Conservation (phyloP, 1,140 invertebrate genomes). For the Diprion similis region DNA sequence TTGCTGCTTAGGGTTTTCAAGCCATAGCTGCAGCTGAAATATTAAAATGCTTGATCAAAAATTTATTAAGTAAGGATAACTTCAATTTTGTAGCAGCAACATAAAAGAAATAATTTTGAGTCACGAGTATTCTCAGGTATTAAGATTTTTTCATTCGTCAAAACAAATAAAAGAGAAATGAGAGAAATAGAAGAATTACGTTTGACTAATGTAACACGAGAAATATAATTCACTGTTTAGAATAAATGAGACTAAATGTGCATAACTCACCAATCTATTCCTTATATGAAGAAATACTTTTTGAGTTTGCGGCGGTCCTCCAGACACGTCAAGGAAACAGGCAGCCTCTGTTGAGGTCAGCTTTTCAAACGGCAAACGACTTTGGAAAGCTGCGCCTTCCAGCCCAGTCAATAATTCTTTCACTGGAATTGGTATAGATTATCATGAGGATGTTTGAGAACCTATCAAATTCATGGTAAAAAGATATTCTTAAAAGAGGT, state of each 20-base stretch:
- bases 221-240: too few species aligned
- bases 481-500: too few species aligned
- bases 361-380: conserved; percentile 92
- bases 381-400: conserved; percentile 93
- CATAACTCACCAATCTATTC: conserved; percentile 77
- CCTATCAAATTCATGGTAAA: too few species aligned
- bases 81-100: too few species aligned
- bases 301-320: conserved; percentile 81
- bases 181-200: background rate
- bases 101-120: too few species aligned
- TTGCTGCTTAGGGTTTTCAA: conserved; percentile 95
- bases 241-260: background rate
- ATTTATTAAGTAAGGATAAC: background rate
- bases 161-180: conserved; percentile 11
- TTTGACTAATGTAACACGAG: too few species aligned
- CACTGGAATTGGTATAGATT: conserved; percentile 34
- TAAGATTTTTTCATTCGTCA: too few species aligned
- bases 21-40: conserved; percentile 88
- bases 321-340: conserved; percentile 90
- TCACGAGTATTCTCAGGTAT: too few species aligned
- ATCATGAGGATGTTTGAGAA: too few species aligned
- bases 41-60: background rate
- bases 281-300: conserved; percentile 93
- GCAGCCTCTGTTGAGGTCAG: conserved; percentile 93
- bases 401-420: conserved; percentile 68